Conservation (phyloP, 2,113 vertebrate genomes). For the Atractosteus spatula region DNA sequence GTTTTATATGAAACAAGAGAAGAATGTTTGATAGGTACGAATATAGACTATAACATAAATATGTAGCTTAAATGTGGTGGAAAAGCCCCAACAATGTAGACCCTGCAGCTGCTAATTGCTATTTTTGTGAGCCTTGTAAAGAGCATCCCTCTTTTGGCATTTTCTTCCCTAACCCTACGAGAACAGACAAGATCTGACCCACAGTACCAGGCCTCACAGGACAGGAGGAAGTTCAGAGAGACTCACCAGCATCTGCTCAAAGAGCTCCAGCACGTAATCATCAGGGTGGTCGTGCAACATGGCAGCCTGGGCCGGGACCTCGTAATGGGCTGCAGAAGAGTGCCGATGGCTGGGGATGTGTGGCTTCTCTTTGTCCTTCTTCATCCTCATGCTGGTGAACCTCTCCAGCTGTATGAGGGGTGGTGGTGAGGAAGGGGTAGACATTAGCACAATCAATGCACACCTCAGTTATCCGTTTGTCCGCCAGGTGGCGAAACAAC, state of each 20-base stretch:
- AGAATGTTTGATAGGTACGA: no score
- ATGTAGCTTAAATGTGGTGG: no score
- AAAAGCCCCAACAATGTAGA: no score
- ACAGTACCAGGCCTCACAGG: not conserved
- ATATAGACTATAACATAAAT: no score
- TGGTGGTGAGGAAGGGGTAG: conserved; percentile 16
- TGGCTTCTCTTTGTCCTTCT: conserved; percentile 85
- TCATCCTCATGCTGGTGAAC: conserved; percentile 87
- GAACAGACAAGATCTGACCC: no score
- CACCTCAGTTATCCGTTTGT: not conserved
- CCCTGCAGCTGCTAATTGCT: no score
- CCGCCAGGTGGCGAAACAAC: no score
- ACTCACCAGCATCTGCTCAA: conserved; percentile 92
- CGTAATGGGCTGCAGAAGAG: conserved; percentile 71
- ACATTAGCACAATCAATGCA: conserved; percentile 9
- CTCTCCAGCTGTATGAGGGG: conserved; percentile 74
- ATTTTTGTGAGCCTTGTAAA: no score
- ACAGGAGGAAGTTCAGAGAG: not conserved
- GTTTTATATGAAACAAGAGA: no score
- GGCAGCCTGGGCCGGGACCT: conserved; percentile 54
- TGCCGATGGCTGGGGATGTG: conserved; percentile 61
- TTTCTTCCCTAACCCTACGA: no score
- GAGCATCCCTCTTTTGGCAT: no score
- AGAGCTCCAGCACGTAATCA: conserved; percentile 78
- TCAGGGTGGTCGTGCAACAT: conserved; percentile 71